Evolutionary conservation across 2,888 invertebrate genomes (phyloP), one percentile per base, ranked within the genome.

Genomic region (Mesoligia furuncula): DNA sequence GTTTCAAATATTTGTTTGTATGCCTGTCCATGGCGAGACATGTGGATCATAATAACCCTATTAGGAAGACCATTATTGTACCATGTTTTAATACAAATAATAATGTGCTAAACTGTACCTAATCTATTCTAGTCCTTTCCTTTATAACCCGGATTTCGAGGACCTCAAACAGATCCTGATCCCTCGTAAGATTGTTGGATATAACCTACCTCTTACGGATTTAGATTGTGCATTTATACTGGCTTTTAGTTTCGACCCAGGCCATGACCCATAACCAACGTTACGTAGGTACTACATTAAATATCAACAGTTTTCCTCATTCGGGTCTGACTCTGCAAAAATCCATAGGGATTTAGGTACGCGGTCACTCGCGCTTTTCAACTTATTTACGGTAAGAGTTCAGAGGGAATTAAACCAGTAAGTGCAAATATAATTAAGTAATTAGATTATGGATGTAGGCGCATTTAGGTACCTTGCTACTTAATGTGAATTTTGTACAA

Each of bases 301-400:
- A 66, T 61, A 61, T 61, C 51, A 51, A 31, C n/a, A 51, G 51
- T 77, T 77, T 79, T 69, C 77, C 70, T 77, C 70, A 79, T 79
- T 79, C n/a, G 42, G 24, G 20, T 77, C 17, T 4, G 24, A 69
- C 20, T 61, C n/a, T 42, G 51, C 51, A 54, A 42, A n/a, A n/a
- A n/a, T n/a, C n/a, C n/a, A n/a, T 78, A 39, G 31, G 15, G 77
- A 61, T 39, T 39, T 31, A n/a, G n/a, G n/a, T n/a, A n/a, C 31
- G 48, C 59, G 31, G 31, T 15, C n/a, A 51, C 61, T 61, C 51
- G 51, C 20, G 20, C 42, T 59, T 39, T 57, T 57, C 9, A 59
- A 20, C 17, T 39, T 17, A 62, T 62, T 51, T 20, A 51, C 24
- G 13, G 4, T 57, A 76, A 20, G 9, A 48, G 8, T 48, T 51